These are phyloP conservation scores for Lasius platythorax DNA, from an alignment of 2,888 invertebrate genomes.

Conservation along the genomic window DNA sequence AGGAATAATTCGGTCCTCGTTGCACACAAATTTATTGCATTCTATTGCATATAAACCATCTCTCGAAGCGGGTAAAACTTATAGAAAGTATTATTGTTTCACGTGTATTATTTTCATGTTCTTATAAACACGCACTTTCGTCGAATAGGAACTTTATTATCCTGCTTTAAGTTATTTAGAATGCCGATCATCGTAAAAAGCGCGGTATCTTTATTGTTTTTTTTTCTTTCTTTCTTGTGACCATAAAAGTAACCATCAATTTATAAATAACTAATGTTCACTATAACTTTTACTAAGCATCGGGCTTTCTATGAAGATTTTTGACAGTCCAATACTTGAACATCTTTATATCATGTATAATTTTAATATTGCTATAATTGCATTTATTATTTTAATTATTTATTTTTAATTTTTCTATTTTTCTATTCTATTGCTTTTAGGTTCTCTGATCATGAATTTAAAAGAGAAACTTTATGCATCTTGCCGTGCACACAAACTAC, in stretches of 20 bases:
- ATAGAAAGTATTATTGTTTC: not conserved
- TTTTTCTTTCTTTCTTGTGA: not conserved
- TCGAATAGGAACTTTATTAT: not conserved
- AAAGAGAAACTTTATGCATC: not conserved
- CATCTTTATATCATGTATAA: not conserved
- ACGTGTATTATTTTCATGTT: not conserved
- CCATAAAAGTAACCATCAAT: conserved; percentile 10
- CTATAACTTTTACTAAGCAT: not conserved
- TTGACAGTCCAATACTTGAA: not conserved
- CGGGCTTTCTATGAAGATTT: not conserved
- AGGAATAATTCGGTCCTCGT: not conserved
- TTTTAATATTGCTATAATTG: not conserved
- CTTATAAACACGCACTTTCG: not conserved
- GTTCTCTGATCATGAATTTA: not conserved
- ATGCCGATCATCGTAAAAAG: not conserved
- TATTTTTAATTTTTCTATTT: not conserved
- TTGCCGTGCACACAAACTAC: not conserved
- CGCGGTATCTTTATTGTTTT: not conserved
- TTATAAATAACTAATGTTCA: not conserved
- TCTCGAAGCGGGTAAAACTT: not conserved
- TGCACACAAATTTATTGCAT: not conserved
- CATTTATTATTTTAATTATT: not conserved
- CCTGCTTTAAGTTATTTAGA: not conserved
- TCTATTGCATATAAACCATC: not conserved
- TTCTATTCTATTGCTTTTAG: not conserved